Percentiles rank a stretch among this genome's conserved stretches.
Evolutionary conservation across 1,140 invertebrate genomes (phyloP).

Genomic region (Mesaphorura yosii): DNA sequence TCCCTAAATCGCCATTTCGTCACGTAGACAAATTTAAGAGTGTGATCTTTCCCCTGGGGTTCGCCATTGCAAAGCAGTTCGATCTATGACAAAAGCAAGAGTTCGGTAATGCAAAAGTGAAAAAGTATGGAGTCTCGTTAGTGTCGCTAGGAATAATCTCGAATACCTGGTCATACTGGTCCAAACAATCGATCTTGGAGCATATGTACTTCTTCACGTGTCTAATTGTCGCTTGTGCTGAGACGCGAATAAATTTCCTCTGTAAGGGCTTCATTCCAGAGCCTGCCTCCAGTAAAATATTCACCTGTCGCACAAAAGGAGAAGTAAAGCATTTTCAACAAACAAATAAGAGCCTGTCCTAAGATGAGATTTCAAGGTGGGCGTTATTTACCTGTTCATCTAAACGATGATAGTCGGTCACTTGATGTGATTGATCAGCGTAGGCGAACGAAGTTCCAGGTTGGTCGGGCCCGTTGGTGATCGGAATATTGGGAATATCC

Average conservation of each 20-base stretch:
- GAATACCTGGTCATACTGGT: conserved; percentile 93
- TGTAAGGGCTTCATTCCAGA: conserved; percentile 72
- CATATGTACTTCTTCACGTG: conserved; percentile 96
- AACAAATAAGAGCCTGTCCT: too few species aligned
- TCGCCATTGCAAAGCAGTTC: conserved; percentile 98
- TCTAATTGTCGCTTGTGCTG: conserved; percentile 89
- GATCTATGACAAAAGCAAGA: conserved; percentile 49
- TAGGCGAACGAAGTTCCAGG: too few species aligned
- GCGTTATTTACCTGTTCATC: conserved; percentile 84
- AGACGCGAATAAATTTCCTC: conserved; percentile 81
- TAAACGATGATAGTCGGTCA: conserved; percentile 81
- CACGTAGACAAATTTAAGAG: conserved; percentile 94
- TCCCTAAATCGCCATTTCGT: conserved; percentile 94
- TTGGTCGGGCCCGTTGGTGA: conserved; percentile 25
- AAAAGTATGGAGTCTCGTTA: not conserved
- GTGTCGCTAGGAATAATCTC: conserved; percentile 4
- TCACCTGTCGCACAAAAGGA: conserved; percentile 48
- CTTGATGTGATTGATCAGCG: too few species aligned
- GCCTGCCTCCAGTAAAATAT: conserved; percentile 77
- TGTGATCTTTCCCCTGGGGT: conserved; percentile 95
- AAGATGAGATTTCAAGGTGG: too few species aligned
- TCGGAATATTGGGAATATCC: conserved; percentile 48
- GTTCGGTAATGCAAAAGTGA: not conserved
- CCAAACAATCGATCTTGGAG: conserved; percentile 72
- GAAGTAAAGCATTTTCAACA: not conserved